Evolutionary conservation across 2,888 invertebrate species (phyloP), one percentile per base, ranked within the genome.

Genomic region (Plagiodera versicolora): DNA sequence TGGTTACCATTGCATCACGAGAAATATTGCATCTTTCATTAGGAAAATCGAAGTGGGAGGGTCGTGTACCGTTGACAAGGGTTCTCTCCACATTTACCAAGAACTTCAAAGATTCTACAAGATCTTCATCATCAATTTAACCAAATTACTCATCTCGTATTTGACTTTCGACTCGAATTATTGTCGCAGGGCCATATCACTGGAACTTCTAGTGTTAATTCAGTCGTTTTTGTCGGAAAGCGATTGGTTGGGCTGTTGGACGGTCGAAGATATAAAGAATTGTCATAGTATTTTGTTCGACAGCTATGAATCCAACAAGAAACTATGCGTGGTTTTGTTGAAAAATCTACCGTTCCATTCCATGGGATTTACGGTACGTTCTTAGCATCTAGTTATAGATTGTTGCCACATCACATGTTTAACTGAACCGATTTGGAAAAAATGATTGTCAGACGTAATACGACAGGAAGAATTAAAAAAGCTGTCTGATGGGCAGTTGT

Each of bases 301-400:
- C 74, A 87, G 89, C 9, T 94, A 91, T 70, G 94, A 94, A 75
- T 81, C 81, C 8, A 94, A 92, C 75, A 92, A 94, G 75, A 82
- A 81, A 0, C 76, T 88, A 56, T 87, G 89, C 0, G 80, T 87
- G 9, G 80, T 83, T 1, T 80, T 92, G 53, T 77, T 91, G 9
- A 77, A 78, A 11, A 70, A 76, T 20, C 71, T 81, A 47, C 78
- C 81, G 0, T 64, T 76, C 0, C 60, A 67, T 8, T 62, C 71
- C 50, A 70, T 82, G 44, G 73, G 74, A 66, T 77, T 80, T 61
- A 67, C 74, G 63, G 78, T 80, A 72, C 73, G 73, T 74, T 49
- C 14, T 39, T 39, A 4, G 39, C 39, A n/a, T n/a, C n/a, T n/a
- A 8, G 14, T 39, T 1, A 10, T 11, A 32, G n/a, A n/a, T n/a